phyloP scores from a whole-genome alignment of 2,797 vertebrate genomes.

The Craterocephalus amniculus region DNA sequence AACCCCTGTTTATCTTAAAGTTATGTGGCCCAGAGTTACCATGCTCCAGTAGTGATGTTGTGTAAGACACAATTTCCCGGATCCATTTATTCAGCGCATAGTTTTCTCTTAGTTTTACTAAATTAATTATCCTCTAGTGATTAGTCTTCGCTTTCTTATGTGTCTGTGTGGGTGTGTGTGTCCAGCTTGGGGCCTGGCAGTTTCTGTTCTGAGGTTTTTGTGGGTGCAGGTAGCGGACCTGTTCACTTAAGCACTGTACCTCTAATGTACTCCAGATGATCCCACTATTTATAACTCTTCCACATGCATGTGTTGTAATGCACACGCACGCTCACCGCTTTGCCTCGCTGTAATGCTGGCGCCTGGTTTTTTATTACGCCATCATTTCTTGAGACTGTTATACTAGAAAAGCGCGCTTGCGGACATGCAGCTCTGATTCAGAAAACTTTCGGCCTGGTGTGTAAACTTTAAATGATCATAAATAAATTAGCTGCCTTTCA shows the following conservation, averaged over 20 bases:
- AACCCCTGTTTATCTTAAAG: constrained; percentile 72
- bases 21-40: constrained; percentile 40
- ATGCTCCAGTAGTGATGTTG: constrained; percentile 20
- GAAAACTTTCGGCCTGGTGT: not conserved
- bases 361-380: constrained; percentile 49
- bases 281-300: constrained; percentile 75
- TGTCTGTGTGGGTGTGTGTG: constrained; percentile 26
- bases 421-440: not conserved
- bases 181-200: constrained; percentile 48
- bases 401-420: constrained; percentile 21
- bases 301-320: constrained; percentile 10
- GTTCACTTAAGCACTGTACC: constrained; percentile 80
- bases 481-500: not conserved
- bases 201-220: constrained; percentile 74
- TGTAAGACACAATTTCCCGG: too few relatives aligned
- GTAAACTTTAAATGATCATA: not conserved
- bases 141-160: constrained; percentile 4
- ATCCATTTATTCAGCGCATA: constrained; percentile 7
- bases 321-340: not conserved
- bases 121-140: constrained; percentile 11
- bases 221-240: constrained; percentile 82
- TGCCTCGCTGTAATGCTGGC: constrained; percentile 37
- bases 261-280: constrained; percentile 82
- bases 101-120: constrained; percentile 22
- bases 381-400: constrained; percentile 46